Evolutionary conservation across 2,888 invertebrate species (phyloP).

Genomic region (Microplitis deprimator): DNA sequence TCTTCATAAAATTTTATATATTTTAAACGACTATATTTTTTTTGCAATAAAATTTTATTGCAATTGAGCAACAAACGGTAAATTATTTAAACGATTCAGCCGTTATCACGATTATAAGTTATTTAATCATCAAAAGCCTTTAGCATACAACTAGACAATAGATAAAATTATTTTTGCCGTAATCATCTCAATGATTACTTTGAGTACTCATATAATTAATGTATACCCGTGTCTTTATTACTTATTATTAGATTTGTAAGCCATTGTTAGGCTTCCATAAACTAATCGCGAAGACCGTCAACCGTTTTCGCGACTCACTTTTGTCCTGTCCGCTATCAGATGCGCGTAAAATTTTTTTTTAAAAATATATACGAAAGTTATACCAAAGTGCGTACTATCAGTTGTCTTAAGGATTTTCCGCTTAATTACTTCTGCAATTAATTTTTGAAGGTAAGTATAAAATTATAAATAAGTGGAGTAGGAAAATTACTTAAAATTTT

Average conservation of each 20-base stretch:
- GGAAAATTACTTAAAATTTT: not conserved
- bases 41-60: slow-evolving; percentile 18
- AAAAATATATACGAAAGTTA: not conserved
- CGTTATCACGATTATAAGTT: not conserved
- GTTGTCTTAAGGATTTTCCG: too few relatives aligned
- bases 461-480: too few relatives aligned
- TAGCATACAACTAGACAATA: not conserved
- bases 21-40: too few relatives aligned
- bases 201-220: not conserved
- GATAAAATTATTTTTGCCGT: not conserved
- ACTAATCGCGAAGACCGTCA: slow-evolving; percentile 68
- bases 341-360: not conserved
- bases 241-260: slow-evolving; percentile 62
- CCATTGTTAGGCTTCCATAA: slow-evolving; percentile 64
- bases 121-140: not conserved
- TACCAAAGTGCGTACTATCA: not conserved
- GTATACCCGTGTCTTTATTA: not conserved
- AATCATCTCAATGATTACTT: not conserved
- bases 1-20: too few relatives aligned
- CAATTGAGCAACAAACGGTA: slow-evolving; percentile 20
- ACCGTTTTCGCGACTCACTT: slow-evolving; percentile 60
- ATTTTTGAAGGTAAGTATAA: too few relatives aligned
- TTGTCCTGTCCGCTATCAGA: slow-evolving; percentile 53
- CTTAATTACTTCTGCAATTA: too few relatives aligned
- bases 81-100: slow-evolving; percentile 23